phyloP scores from a whole-genome alignment of 2,888 invertebrate genomes.

The Calliphora vomitoria region DNA sequence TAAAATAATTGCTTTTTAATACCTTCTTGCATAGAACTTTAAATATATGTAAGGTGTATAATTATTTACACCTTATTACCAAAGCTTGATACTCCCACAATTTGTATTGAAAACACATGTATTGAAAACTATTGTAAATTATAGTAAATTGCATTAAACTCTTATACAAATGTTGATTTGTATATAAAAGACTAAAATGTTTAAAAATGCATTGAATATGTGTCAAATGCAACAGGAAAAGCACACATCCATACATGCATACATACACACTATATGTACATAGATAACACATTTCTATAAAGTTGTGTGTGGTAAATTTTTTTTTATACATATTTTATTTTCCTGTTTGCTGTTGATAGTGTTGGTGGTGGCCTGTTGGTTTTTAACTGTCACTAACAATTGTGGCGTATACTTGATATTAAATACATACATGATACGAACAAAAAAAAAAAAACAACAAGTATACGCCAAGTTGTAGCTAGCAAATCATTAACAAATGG shows the following conservation, averaged over 20 bases:
- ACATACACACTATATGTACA: too few species aligned
- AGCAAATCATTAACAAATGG: slow-evolving; percentile 43
- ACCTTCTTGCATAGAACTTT: background rate
- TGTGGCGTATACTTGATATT: slow-evolving; percentile 55
- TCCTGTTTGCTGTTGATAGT: background rate
- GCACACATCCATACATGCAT: background rate
- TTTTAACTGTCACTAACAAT: slow-evolving; percentile 58
- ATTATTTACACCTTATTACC: slow-evolving; percentile 36
- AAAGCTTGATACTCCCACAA: background rate
- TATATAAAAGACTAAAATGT: background rate
- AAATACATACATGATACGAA: slow-evolving; percentile 37
- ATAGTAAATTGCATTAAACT: too few species aligned
- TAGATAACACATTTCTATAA: too few species aligned
- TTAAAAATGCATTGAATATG: slow-evolving; percentile 23
- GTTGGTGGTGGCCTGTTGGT: slow-evolving; percentile 40
- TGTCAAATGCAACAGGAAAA: slow-evolving; percentile 50
- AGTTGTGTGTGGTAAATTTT: too few species aligned
- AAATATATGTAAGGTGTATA: slow-evolving; percentile 19
- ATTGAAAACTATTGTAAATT: background rate
- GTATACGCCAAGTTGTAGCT: slow-evolving; percentile 22
- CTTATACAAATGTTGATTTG: too few species aligned
- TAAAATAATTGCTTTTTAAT: slow-evolving; percentile 41
- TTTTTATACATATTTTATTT: background rate
- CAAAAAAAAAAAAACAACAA: slow-evolving; percentile 34
- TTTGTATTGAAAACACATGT: background rate